Percentiles rank a stretch among this genome's conserved stretches.
These are phyloP conservation scores for Plecturocebus donacophilus DNA, from an alignment of 2,113 vertebrate species.

Conservation along the genomic window DNA sequence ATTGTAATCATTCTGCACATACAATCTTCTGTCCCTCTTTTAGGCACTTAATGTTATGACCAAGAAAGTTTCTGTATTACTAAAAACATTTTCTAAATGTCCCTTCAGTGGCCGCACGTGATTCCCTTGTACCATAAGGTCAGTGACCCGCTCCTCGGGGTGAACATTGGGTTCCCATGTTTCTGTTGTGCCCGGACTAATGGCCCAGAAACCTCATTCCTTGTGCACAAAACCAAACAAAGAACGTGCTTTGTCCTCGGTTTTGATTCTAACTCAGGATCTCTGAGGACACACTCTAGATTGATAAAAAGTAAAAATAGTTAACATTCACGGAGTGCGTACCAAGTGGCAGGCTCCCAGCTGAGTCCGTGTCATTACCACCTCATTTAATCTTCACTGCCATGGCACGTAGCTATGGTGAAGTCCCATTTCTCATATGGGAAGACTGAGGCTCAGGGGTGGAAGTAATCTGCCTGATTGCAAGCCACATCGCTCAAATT, in stretches of 20 bases:
- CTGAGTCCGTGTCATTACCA: background rate
- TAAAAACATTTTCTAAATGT: background rate
- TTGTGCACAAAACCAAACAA: background rate
- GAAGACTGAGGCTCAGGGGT: background rate
- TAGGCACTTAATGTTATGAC: background rate
- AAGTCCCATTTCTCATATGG: background rate
- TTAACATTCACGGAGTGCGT: background rate
- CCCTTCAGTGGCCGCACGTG: background rate
- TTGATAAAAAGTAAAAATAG: background rate
- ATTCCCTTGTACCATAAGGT: background rate
- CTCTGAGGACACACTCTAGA: background rate
- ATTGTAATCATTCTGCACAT: no score
- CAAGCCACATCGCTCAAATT: accelerated
- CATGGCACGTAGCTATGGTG: accelerated
- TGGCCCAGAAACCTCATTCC: background rate
- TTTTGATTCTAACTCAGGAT: background rate
- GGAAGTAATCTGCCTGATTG: background rate
- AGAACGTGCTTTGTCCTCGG: background rate
- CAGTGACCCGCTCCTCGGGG: background rate
- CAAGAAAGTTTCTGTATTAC: background rate
- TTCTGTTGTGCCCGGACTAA: background rate
- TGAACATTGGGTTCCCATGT: accelerated
- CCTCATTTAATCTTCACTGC: background rate
- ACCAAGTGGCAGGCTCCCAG: background rate
- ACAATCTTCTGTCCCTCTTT: background rate